A percentile compares a stretch with the other conserved stretches of the same genome.
phyloP scores from a whole-genome alignment of 2,888 invertebrate species.

The Rhingia rostrata region DNA sequence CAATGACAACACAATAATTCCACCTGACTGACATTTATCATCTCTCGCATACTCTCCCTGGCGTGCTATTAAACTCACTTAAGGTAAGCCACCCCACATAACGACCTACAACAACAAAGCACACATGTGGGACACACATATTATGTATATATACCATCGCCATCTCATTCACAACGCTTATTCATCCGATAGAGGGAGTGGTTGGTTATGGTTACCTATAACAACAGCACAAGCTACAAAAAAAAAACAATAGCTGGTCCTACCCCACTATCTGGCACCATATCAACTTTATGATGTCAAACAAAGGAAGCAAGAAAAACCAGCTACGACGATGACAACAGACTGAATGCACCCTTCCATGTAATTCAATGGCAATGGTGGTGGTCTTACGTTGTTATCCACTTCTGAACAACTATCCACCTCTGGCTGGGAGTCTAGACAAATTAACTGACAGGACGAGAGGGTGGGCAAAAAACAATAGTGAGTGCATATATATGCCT shows the following conservation, averaged over 20 bases:
- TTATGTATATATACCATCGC: background rate
- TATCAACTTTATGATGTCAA: conserved; percentile 58
- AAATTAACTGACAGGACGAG: conserved; percentile 44
- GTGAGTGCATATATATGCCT: conserved; percentile 70
- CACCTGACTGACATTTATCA: conserved; percentile 59
- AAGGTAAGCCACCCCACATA: conserved; percentile 27
- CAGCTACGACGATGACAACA: conserved; percentile 42
- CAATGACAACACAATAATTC: conserved; percentile 35
- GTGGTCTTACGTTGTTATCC: conserved; percentile 55
- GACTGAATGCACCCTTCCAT: conserved; percentile 66
- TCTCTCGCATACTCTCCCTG: conserved; percentile 11
- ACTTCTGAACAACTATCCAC: conserved; percentile 33
- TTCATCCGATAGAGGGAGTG: conserved; percentile 35
- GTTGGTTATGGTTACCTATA: conserved; percentile 40
- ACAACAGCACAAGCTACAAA: conserved; percentile 6
- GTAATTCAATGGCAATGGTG: conserved; percentile 69
- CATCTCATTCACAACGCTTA: conserved; percentile 15
- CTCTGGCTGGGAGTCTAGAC: conserved; percentile 58
- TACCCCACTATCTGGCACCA: conserved; percentile 50
- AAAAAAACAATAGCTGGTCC: conserved; percentile 26
- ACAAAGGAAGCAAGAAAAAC: conserved; percentile 49
- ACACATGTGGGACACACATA: conserved; percentile 29
- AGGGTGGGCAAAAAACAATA: conserved; percentile 54
- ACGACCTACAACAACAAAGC: background rate
- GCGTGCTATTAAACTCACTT: conserved; percentile 58